Evolutionary conservation across 2,113 vertebrate species (phyloP), one percentile per base, ranked within the genome.

Genomic region (Microtus richardsoni): DNA sequence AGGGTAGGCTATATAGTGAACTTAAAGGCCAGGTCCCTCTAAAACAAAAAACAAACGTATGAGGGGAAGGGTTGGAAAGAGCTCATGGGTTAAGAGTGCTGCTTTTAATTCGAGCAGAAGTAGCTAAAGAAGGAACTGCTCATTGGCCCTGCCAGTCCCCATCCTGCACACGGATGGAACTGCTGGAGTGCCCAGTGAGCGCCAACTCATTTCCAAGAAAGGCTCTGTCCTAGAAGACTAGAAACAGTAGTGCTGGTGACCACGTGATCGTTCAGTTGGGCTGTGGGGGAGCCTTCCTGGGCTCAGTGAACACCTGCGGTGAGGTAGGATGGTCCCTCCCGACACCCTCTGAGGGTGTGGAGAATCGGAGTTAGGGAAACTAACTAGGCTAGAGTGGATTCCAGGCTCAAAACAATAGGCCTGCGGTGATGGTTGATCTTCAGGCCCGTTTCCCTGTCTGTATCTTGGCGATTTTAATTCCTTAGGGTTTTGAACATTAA

Each of bases 401-500:
- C 41, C 24, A 94, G 73, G 13, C 80, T 88, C 71, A 77, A 91
- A 12, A 64, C 92, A 22, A n/a, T 71, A 91, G 75, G 73, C 66
- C 39, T 88, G 74, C 21, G 33, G 68, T 87, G 52, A 28, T 94
- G 60, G 49, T 66, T 88, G 75, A 39, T 78, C 71, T 94, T 91
- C 49, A 92, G 39, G 66, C 80, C 88, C 60, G 7, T 89, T 77
- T 90, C 85, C 33, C 66, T 60, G 13, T 85, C 52, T 83, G 0
- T 79, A 78, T 39, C 52, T n/a, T 85, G 17, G 64, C 28, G 8
- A 74, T 93, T 92, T 89, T 85, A 84, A 9, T 21, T 22, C 71
- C 60, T 94, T 24, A 26, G 13, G 36, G 44, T 92, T 90, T 60
- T 88, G n/a, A 93, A 47, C 41, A 44, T 78, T 78, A 94, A 91